These are phyloP conservation scores for Callyntrura guangdongensis DNA, from an alignment of 2,888 invertebrate genomes.

Conservation along the genomic window DNA sequence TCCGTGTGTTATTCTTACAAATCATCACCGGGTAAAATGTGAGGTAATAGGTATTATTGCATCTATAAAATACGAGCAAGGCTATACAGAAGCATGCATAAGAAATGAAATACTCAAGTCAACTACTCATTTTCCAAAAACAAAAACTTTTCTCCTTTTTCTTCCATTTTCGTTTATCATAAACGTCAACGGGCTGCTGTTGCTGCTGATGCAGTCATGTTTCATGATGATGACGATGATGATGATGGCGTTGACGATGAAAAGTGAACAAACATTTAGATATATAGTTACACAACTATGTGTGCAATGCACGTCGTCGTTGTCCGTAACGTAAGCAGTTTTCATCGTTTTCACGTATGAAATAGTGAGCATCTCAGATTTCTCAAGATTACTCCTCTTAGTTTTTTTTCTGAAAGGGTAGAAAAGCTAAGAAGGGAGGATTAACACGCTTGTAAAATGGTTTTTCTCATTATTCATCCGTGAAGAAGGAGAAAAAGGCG, in stretches of 20 bases:
- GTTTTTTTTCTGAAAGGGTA: constrained; percentile 32
- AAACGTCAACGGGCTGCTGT: constrained; percentile 46
- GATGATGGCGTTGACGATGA: constrained; percentile 36
- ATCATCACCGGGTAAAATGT: constrained; percentile 24
- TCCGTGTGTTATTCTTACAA: constrained; percentile 56
- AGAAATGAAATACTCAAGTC: constrained; percentile 20
- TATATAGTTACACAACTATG: constrained; percentile 19
- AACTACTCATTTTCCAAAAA: constrained; percentile 34
- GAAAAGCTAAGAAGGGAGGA: constrained; percentile 73
- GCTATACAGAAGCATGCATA: too few relatives aligned
- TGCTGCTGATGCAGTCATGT: too few relatives aligned
- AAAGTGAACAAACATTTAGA: constrained; percentile 41
- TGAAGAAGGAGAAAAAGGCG: constrained; percentile 65
- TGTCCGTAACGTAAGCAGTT: constrained; percentile 18
- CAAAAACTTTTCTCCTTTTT: constrained; percentile 56
- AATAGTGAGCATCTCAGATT: constrained; percentile 68
- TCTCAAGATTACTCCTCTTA: constrained; percentile 50
- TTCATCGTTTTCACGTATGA: constrained; percentile 51
- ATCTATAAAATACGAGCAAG: too few relatives aligned
- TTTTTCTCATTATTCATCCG: constrained; percentile 82
- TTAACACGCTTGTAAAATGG: constrained; percentile 81
- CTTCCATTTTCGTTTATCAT: constrained; percentile 43
- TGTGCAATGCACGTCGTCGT: constrained; percentile 34
- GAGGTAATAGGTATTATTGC: too few relatives aligned
- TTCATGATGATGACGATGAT: too few relatives aligned